These are phyloP conservation scores for Dastarcus helophoroides DNA, from an alignment of 2,888 invertebrate genomes.

Conservation along the genomic window DNA sequence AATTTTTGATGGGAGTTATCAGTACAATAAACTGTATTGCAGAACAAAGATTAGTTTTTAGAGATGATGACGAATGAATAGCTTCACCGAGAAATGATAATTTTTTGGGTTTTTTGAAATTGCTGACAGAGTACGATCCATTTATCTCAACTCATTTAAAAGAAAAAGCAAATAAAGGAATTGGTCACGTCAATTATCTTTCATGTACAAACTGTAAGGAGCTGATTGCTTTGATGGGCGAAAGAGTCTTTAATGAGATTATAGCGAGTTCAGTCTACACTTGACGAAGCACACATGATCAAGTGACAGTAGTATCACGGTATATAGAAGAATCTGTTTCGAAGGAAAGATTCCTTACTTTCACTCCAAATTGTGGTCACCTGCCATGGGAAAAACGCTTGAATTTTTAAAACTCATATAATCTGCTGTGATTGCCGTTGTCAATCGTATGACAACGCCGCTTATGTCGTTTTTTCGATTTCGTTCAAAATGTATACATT, in stretches of 20 bases:
- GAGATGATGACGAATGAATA: slow-evolving; percentile 15
- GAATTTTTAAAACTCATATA: slow-evolving; percentile 16
- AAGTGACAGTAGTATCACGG: slow-evolving; percentile 16
- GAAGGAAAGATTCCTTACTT: slow-evolving; percentile 19
- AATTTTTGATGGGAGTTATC: slow-evolving; percentile 14
- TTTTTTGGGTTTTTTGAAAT: slow-evolving; percentile 16
- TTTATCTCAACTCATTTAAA: slow-evolving; percentile 6
- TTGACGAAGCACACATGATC: slow-evolving; percentile 14
- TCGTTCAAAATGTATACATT: slow-evolving; percentile 15
- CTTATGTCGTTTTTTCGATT: slow-evolving; percentile 18
- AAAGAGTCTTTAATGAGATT: slow-evolving; percentile 10
- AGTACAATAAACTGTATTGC: slow-evolving; percentile 16
- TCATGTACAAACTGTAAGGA: slow-evolving; percentile 16
- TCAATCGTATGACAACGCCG: slow-evolving; percentile 19
- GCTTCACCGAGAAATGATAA: slow-evolving; percentile 16
- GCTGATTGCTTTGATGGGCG: slow-evolving; percentile 12
- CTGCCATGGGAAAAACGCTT: slow-evolving; percentile 13
- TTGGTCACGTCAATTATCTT: slow-evolving; percentile 12
- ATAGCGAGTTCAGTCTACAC: slow-evolving; percentile 18
- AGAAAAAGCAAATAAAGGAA: slow-evolving; percentile 11
- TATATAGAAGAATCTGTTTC: slow-evolving; percentile 17
- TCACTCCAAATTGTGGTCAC: slow-evolving; percentile 15
- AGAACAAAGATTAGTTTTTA: slow-evolving; percentile 15
- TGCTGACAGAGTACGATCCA: slow-evolving; percentile 16
- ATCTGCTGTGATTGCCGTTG: slow-evolving; percentile 14